A percentile compares a stretch with the other conserved stretches of the same genome.
These are phyloP conservation scores for Mastomys coucha DNA, from an alignment of 2,113 vertebrate genomes.

Conservation along the genomic window DNA sequence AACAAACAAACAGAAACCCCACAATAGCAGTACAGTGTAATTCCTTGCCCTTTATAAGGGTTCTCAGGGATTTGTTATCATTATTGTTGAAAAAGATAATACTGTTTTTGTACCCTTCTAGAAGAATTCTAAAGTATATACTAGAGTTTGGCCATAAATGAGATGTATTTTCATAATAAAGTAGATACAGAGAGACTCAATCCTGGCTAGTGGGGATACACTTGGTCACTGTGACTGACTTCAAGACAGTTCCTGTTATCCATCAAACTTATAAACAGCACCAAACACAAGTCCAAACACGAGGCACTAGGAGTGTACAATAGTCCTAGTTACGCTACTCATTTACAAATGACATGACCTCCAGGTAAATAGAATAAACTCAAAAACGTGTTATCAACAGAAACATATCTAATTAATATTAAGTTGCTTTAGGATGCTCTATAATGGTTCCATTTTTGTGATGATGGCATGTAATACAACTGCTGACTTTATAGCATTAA, in stretches of 20 bases:
- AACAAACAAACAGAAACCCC: not conserved
- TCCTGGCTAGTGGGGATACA: not conserved
- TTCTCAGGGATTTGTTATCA: not conserved
- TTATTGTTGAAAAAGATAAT: not conserved
- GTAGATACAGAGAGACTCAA: not conserved
- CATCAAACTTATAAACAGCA: not conserved
- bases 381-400: conserved; percentile 17
- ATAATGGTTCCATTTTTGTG: not conserved
- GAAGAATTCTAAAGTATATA: not conserved
- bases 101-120: not conserved
- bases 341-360: not conserved
- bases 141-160: not conserved
- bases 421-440: not conserved
- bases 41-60: not conserved
- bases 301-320: not conserved
- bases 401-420: not conserved
- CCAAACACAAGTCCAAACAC: not conserved
- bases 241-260: not conserved
- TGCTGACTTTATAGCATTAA: not conserved
- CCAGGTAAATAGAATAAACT: not conserved
- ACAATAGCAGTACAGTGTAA: not conserved
- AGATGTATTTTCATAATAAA: conserved; percentile 1
- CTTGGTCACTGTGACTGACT: not conserved
- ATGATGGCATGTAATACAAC: not conserved
- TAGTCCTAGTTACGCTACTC: not conserved